These are phyloP conservation scores for Nannospalax galili DNA, from an alignment of 2,113 vertebrate species.

Conservation along the genomic window DNA sequence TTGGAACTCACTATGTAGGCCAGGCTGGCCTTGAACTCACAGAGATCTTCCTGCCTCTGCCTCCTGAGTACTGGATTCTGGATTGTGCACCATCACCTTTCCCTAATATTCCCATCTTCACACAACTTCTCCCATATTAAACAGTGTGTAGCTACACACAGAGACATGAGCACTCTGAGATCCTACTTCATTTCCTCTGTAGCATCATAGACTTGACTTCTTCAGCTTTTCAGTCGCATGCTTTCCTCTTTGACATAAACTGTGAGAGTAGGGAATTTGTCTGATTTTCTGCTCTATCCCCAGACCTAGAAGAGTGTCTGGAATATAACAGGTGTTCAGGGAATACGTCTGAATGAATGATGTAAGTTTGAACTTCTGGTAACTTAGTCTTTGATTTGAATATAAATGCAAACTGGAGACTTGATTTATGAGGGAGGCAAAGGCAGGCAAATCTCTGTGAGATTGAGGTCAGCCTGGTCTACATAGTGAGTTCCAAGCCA, in stretches of 20 bases:
- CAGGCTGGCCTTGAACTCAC: too few species aligned
- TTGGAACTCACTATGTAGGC: too few species aligned
- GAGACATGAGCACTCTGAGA: not conserved
- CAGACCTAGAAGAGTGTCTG: not conserved
- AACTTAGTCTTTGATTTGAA: not conserved
- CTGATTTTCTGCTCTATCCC: not conserved
- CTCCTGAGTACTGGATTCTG: too few species aligned
- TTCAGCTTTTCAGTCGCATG: not conserved
- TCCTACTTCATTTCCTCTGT: not conserved
- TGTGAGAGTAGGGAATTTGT: not conserved
- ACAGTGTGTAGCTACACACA: not conserved
- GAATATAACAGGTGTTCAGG: not conserved
- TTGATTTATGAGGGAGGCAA: slow-evolving; percentile 7
- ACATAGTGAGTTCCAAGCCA: too few species aligned
- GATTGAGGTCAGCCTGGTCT: too few species aligned
- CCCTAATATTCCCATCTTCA: not conserved
- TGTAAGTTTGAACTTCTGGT: not conserved
- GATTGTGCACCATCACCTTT: too few species aligned
- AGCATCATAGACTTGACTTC: not conserved
- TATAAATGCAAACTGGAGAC: not conserved
- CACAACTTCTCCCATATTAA: not conserved
- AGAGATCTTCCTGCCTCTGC: too few species aligned
- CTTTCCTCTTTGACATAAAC: not conserved
- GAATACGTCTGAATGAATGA: not conserved
- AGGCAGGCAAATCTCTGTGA: too few species aligned